Conservation (phyloP, 2,888 invertebrate genomes). For the Keiferia lycopersicella region DNA sequence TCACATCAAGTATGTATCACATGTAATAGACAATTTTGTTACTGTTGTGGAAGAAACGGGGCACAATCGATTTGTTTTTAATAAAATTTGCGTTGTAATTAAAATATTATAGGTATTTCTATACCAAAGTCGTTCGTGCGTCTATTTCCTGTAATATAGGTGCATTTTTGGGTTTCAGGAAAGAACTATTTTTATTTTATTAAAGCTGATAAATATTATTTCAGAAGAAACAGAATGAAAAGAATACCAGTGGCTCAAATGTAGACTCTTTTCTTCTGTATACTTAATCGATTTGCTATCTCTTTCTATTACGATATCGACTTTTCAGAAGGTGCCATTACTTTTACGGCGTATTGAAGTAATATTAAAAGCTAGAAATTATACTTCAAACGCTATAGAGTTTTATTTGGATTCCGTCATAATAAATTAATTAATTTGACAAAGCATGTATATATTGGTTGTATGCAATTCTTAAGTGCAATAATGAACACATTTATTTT, state of each 20-base stretch:
- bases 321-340: not conserved
- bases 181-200: not conserved
- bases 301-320: not conserved
- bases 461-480: constrained; percentile 11
- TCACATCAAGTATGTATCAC: too few species aligned
- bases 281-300: not conserved
- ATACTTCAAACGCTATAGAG: constrained; percentile 1
- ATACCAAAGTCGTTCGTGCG: not conserved
- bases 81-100: too few species aligned
- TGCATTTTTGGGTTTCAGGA: constrained; percentile 6
- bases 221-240: not conserved
- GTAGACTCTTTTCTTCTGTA: not conserved
- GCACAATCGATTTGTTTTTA: too few species aligned
- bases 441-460: constrained; percentile 10
- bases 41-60: too few species aligned
- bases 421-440: not conserved
- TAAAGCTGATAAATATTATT: not conserved
- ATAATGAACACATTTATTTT: not conserved
- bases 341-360: not conserved
- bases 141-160: not conserved
- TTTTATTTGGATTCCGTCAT: not conserved
- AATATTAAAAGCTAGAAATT: not conserved
- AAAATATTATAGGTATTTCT: too few species aligned
- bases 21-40: too few species aligned
- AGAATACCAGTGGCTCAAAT: not conserved